Conservation (phyloP, 2,888 invertebrate genomes). For the Cephus sareptanus region DNA sequence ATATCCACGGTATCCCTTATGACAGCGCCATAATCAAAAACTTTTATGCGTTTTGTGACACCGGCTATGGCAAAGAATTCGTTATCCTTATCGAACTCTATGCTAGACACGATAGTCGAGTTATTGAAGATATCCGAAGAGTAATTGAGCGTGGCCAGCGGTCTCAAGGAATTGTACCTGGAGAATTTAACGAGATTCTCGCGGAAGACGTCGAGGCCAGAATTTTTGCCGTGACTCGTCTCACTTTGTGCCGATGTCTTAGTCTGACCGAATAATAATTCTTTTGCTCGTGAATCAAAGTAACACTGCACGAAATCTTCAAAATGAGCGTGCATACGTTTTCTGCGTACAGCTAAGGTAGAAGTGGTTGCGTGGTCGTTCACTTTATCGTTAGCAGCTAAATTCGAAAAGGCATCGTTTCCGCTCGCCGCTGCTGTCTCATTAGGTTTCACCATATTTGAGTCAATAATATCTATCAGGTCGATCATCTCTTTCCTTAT, state of each 20-base stretch:
- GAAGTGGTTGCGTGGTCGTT: slow-evolving; percentile 49
- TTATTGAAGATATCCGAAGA: slow-evolving; percentile 89
- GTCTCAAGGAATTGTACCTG: slow-evolving; percentile 79
- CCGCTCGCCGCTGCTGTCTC: slow-evolving; percentile 33
- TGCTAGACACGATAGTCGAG: slow-evolving; percentile 88
- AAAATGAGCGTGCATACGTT: slow-evolving; percentile 86
- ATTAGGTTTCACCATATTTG: slow-evolving; percentile 61
- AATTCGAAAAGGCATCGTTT: slow-evolving; percentile 36
- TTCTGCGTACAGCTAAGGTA: slow-evolving; percentile 76
- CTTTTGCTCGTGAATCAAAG: slow-evolving; percentile 80
- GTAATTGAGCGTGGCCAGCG: slow-evolving; percentile 89
- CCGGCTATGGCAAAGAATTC: slow-evolving; percentile 97
- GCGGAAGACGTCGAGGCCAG: slow-evolving; percentile 80
- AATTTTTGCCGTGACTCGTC: slow-evolving; percentile 50
- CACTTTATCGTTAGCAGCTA: slow-evolving; percentile 43
- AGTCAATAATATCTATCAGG: slow-evolving; percentile 70
- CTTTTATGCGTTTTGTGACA: slow-evolving; percentile 93
- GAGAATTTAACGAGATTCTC: slow-evolving; percentile 90
- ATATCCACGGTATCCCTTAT: slow-evolving; percentile 88
- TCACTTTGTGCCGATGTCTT: slow-evolving; percentile 45
- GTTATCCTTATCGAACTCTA: slow-evolving; percentile 96
- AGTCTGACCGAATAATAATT: slow-evolving; percentile 72
- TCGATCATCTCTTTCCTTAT: slow-evolving; percentile 71
- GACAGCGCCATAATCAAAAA: slow-evolving; percentile 89
- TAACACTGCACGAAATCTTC: slow-evolving; percentile 91